phyloP scores from a whole-genome alignment of 2,888 invertebrate species.

The Microctonus hyperodae region DNA sequence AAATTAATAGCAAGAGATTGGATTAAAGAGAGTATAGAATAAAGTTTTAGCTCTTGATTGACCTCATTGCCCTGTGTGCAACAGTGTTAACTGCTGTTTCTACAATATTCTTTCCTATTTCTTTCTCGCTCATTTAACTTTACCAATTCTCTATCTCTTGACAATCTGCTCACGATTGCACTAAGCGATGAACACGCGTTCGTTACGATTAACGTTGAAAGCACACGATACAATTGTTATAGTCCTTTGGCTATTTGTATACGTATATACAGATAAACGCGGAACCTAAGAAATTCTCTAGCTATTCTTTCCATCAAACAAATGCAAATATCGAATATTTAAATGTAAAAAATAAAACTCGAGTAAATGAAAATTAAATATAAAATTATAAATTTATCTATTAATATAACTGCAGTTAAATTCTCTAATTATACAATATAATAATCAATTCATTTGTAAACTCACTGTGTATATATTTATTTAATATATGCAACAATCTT shows the following conservation, averaged over 20 bases:
- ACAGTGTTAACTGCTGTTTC: not conserved
- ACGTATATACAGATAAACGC: not conserved
- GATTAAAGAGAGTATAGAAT: not conserved
- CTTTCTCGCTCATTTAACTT: not conserved
- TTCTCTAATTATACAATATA: too few species aligned
- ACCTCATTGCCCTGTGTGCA: too few species aligned
- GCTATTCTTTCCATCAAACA: not conserved
- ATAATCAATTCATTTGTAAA: not conserved
- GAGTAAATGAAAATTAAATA: constrained; percentile 6
- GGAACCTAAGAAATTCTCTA: constrained; percentile 10
- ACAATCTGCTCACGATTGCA: constrained; percentile 21
- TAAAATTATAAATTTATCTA: constrained; percentile 7
- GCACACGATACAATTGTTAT: constrained; percentile 21
- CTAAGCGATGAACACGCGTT: constrained; percentile 14
- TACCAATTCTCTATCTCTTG: constrained; percentile 1
- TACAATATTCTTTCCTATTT: not conserved
- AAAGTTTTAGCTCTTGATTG: not conserved
- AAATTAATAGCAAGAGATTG: not conserved
- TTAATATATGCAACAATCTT: not conserved
- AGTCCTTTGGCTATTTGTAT: not conserved
- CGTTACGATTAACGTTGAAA: constrained; percentile 26
- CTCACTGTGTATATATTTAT: not conserved
- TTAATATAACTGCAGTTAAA: too few species aligned
- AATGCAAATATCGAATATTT: constrained; percentile 10
- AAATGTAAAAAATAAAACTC: not conserved